Evolutionary conservation across 2,113 vertebrate genomes (phyloP).

Genomic region (Bostrychus sinensis): DNA sequence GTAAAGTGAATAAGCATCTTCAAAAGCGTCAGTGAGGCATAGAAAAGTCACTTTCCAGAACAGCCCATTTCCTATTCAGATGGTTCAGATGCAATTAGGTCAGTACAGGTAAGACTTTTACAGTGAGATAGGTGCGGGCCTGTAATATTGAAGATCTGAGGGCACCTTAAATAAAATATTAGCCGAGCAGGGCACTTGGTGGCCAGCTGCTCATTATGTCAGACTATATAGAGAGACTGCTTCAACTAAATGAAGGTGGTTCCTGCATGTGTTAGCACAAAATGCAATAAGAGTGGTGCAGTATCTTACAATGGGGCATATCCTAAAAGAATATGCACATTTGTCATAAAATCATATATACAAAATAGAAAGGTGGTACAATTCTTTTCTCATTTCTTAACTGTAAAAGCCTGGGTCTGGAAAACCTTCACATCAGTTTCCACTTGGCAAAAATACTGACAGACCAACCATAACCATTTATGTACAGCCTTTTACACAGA

Average conservation of each 20-base stretch:
- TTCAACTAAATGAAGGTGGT: slow-evolving; percentile 54
- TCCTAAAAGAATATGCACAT: background rate
- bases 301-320: slow-evolving; percentile 6
- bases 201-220: slow-evolving; percentile 65
- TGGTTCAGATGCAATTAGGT: slow-evolving; percentile 66
- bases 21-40: slow-evolving; percentile 63
- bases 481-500: too few relatives aligned
- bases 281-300: slow-evolving; percentile 20
- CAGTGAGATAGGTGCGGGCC: slow-evolving; percentile 42
- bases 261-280: slow-evolving; percentile 38
- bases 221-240: slow-evolving; percentile 44
- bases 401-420: too few relatives aligned
- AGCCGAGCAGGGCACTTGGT: slow-evolving; percentile 31
- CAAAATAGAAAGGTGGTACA: background rate
- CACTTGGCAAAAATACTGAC: too few relatives aligned
- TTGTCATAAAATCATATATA: background rate
- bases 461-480: too few relatives aligned
- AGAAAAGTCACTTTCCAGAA: slow-evolving; percentile 59
- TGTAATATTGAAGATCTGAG: slow-evolving; percentile 47
- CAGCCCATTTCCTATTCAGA: slow-evolving; percentile 57
- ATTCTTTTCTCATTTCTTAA: background rate
- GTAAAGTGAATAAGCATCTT: slow-evolving; percentile 66
- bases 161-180: slow-evolving; percentile 70
- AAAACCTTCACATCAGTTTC: too few relatives aligned
- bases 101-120: slow-evolving; percentile 53